Evolutionary conservation across 2,113 vertebrate species (phyloP).

Genomic region (Hoplias malabaricus): DNA sequence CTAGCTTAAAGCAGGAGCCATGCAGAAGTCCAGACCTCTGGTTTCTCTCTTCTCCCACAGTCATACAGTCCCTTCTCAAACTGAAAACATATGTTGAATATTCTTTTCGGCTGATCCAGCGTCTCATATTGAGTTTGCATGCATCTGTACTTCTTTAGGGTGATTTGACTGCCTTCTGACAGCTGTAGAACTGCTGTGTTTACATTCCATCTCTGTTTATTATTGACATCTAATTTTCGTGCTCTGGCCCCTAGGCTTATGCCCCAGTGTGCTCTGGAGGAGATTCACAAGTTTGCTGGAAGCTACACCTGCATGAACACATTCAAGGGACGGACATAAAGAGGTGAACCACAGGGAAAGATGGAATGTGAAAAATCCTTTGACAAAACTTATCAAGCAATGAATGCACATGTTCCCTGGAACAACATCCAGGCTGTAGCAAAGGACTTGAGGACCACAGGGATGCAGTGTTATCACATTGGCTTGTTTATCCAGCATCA

Average conservation of each 20-base stretch:
- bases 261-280: conserved; percentile 94
- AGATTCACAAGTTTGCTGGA: conserved; percentile 95
- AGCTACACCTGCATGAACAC: conserved; percentile 99
- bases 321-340: conserved; percentile 92
- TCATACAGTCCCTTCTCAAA: neutral
- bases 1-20: too few relatives aligned
- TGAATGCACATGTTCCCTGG: conserved; percentile 19
- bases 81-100: too few relatives aligned
- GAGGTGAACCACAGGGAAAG: neutral
- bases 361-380: conserved; percentile 30
- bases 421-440: conserved; percentile 24
- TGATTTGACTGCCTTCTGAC: neutral
- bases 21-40: too few relatives aligned
- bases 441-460: conserved; percentile 20
- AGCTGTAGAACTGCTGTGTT: neutral
- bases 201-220: neutral
- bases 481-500: conserved; percentile 36
- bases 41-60: too few relatives aligned
- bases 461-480: conserved; percentile 12
- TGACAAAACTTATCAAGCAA: conserved; percentile 24
- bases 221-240: neutral
- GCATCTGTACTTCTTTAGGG: neutral
- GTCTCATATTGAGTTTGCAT: neutral
- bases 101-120: neutral
- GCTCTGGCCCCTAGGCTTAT: conserved; percentile 79